Conservation (phyloP, 2,888 invertebrate species). For the Halocaridina rubra region DNA sequence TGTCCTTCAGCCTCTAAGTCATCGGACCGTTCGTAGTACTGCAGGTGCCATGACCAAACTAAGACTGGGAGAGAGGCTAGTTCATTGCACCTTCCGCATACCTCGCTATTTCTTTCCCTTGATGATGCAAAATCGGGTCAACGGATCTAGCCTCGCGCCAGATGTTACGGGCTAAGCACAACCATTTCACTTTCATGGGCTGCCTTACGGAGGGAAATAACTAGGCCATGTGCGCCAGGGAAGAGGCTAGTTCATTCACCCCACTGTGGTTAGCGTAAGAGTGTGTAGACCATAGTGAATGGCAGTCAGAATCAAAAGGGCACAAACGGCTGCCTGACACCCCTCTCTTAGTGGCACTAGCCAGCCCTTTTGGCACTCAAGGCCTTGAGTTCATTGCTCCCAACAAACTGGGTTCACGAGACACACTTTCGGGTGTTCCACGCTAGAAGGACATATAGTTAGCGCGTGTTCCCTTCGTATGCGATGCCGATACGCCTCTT, state of each 20-base stretch:
- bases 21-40: neutral
- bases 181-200: slow-evolving; percentile 56
- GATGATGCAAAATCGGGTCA: slow-evolving; percentile 51
- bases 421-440: neutral
- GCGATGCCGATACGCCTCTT: slow-evolving; percentile 5
- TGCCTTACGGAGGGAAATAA: slow-evolving; percentile 28
- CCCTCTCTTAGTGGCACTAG: slow-evolving; percentile 11
- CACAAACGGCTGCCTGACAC: neutral
- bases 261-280: slow-evolving; percentile 40
- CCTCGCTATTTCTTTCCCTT: slow-evolving; percentile 39
- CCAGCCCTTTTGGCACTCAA: slow-evolving; percentile 52
- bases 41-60: slow-evolving; percentile 33
- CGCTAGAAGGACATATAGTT: slow-evolving; percentile 10
- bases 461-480: neutral
- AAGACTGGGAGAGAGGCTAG: slow-evolving; percentile 30
- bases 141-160: slow-evolving; percentile 31
- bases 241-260: slow-evolving; percentile 53
- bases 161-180: neutral
- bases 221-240: slow-evolving; percentile 36
- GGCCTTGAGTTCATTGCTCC: slow-evolving; percentile 45
- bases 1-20: slow-evolving; percentile 25
- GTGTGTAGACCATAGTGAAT: slow-evolving; percentile 52
- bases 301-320: slow-evolving; percentile 29
- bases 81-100: slow-evolving; percentile 54
- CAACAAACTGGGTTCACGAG: slow-evolving; percentile 49